Evolutionary conservation across 2,113 vertebrate genomes (phyloP), one percentile per base, ranked within the genome.

Genomic region (Takifugu flavidus): DNA sequence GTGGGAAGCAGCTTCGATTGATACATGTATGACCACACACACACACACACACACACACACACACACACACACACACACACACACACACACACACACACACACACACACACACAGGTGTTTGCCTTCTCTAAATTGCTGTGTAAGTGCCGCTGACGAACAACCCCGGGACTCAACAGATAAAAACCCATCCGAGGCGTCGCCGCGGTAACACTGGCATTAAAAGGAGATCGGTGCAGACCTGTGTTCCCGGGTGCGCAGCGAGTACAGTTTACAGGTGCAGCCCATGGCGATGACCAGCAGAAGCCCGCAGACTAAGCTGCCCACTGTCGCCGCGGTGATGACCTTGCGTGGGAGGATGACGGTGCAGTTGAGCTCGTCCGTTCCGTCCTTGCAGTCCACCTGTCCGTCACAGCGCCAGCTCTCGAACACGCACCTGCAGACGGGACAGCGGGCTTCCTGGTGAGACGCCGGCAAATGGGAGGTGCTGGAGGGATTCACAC

Each of bases 361-460:
- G 3, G 93, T 83, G 79, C 95, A 96, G 80, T 93, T 92, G 62
- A 92, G 85, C 72, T 96, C 95, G 20, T 95, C 95, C 0, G 92
- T 94, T 15, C 90, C 90, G 0, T 96, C 95, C 0, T 93, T 91
- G 14, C 95, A 96, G 82, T 95, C 94, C 2, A 92, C 88, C 83
- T 96, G 95, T 14, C 94, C 93, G 0, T 96, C 95, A 2, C 95
- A 96, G 34, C 93, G 92, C 95, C 95, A 96, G 2, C 92, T 95
- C 86, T 96, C 95, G 45, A 94, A 95, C 55, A 96, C 91, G 43
- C 95, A 96, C 84, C 94, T 94, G 84, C 47, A 47, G 29, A 51
- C 5, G 6, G 52, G 20, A 80, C 59, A 65, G 73, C 0, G 47
- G 27, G 57, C 34, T 39, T 10, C 7, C 34, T 39, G 34, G 11